Evolutionary conservation across 30 jellyfish, hydroid and myxozoan genomes (phyloP), one percentile per base, ranked within the genome.

Genomic region (Aurelia sp.): DNA sequence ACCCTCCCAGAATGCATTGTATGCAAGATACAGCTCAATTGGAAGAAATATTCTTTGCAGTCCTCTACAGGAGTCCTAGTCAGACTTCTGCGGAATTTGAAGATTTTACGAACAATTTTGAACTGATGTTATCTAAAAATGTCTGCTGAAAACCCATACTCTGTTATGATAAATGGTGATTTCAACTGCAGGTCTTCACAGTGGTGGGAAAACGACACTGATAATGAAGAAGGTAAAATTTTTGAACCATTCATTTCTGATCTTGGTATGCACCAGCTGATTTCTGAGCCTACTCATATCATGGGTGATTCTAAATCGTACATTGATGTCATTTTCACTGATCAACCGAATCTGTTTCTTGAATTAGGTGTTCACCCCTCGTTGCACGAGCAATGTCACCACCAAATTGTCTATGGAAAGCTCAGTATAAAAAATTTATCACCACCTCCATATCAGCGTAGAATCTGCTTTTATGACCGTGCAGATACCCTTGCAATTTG

Each of bases 391-490:
- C 33, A 27, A 27, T 0, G 33, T 60, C 89, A 78, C 16, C 81
- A 78, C 71, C 89, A 60, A 35, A 60, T 78, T 30, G 64, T 78
- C 33, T 78, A 12, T 51, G 81, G 81, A 7, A 23, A 61, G 12
- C 70, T 78, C 16, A 44, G 74, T 62, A 22, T 78, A 48, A 59
- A n/a, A 30, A 62, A 62, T 64, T 53, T 78, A 11, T 27, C 89
- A 15, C 89, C 81, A 33, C 89, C 81, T 64, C 66, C 81, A 6
- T 66, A 78, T 22, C 17, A 20, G 18, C 81, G 81, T 35, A 31
- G 87, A 62, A 59, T 76, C 11, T 78, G 89, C 73, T 62, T 61
- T 59, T 78, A 60, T 78, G 69, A 78, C 71, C 69, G 73, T 6
- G 90, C 82, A 15, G 52, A 80, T 31, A 63, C 47, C 69, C 3